Conservation (phyloP, 2,113 vertebrate genomes). For the Lophura nycthemera region DNA sequence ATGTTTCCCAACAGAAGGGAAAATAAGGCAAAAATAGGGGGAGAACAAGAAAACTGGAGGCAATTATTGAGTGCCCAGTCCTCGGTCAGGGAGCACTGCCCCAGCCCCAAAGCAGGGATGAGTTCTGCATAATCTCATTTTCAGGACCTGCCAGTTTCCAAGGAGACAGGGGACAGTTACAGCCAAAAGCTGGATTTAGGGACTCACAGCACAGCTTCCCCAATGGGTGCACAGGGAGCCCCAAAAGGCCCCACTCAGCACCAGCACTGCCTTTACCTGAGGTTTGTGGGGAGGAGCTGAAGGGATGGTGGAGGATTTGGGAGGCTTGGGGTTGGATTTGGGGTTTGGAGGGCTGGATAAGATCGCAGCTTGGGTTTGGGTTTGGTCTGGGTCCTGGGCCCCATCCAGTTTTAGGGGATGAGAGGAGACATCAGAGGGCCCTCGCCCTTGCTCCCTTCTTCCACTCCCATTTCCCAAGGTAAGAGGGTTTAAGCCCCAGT, state of each 20-base stretch:
- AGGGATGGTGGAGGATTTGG: neutral
- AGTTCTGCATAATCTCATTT: neutral
- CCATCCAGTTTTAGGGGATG: neutral
- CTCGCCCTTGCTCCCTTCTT: neutral
- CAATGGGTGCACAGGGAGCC: neutral
- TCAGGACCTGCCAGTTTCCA: conserved; percentile 30
- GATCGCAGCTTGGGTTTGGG: neutral
- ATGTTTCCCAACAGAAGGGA: neutral
- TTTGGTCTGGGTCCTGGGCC: neutral
- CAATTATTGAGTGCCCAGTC: neutral
- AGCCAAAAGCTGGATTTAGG: neutral
- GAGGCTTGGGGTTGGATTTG: neutral
- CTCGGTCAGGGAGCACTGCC: fast-evolving
- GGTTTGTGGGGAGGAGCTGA: neutral
- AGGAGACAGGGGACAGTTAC: neutral
- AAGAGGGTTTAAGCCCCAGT: neutral
- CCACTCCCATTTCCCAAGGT: neutral
- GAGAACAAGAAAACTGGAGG: neutral
- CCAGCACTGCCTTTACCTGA: neutral
- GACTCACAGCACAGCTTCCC: neutral
- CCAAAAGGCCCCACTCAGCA: fast-evolving
- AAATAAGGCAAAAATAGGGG: neutral
- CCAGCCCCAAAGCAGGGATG: neutral
- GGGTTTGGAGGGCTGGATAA: neutral
- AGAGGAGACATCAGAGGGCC: neutral